Evolutionary conservation across 2,113 vertebrate genomes (phyloP).

Genomic region (Calidris pugnax): DNA sequence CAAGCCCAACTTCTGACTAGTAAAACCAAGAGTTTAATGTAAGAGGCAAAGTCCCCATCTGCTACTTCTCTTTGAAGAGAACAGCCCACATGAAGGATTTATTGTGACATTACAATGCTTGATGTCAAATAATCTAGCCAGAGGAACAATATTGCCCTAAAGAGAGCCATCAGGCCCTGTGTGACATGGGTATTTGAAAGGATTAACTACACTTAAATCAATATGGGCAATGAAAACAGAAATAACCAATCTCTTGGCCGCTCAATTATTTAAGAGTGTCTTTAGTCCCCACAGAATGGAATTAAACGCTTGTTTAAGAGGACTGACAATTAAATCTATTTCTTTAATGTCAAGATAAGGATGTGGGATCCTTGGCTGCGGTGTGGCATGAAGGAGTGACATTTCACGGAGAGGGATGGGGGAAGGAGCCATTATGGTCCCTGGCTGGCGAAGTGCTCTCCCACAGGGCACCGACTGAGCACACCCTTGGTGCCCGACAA

Average conservation of each 20-base stretch:
- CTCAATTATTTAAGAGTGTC: conserved; percentile 83
- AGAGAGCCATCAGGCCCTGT: conserved; percentile 73
- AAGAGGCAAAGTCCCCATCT: conserved; percentile 65
- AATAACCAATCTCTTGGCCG: conserved; percentile 80
- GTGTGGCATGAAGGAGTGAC: background rate
- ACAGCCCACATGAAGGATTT: conserved; percentile 68
- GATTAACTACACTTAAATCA: conserved; percentile 83
- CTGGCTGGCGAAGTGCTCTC: fast-evolving
- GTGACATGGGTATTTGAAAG: conserved; percentile 75
- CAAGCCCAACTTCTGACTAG: conserved; percentile 65
- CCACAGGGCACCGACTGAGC: background rate
- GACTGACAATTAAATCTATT: conserved; percentile 74
- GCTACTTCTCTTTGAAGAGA: conserved; percentile 65
- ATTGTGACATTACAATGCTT: conserved; percentile 74
- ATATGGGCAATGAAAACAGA: conserved; percentile 79
- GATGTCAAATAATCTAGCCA: conserved; percentile 76
- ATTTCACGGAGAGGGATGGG: background rate
- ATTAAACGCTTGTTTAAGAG: conserved; percentile 71
- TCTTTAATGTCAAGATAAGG: conserved; percentile 59
- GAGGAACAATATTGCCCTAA: conserved; percentile 75
- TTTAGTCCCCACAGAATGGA: conserved; percentile 69
- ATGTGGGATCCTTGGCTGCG: background rate
- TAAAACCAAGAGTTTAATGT: conserved; percentile 65
- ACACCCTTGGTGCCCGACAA: background rate
- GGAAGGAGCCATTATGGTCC: fast-evolving